Conservation (phyloP, 2,888 invertebrate species). For the Pimpla rufipes region DNA sequence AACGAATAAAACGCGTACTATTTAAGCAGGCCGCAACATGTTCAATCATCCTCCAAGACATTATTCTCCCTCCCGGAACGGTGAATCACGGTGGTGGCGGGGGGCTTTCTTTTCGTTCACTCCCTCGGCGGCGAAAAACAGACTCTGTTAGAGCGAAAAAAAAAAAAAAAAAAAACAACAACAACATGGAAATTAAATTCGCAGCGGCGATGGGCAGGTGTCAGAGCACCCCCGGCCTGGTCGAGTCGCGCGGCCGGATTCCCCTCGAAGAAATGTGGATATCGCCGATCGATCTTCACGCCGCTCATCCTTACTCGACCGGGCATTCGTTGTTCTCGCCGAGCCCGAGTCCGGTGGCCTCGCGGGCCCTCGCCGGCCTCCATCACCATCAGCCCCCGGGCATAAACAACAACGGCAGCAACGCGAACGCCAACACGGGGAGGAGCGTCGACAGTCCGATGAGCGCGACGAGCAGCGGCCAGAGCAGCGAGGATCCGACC, state of each 20-base stretch:
- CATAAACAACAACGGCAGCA: conserved; percentile 66
- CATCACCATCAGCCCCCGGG: conserved; percentile 67
- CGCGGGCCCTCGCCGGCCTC: conserved; percentile 73
- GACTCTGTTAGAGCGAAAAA: too few species aligned
- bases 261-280: conserved; percentile 95
- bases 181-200: conserved; percentile 74
- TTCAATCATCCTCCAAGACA: neutral
- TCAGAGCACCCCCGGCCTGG: conserved; percentile 97
- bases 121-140: too few species aligned
- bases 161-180: conserved; percentile 21
- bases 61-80: neutral
- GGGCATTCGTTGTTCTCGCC: conserved; percentile 82
- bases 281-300: conserved; percentile 86
- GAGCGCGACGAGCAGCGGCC: conserved; percentile 83
- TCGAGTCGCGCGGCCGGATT: conserved; percentile 96
- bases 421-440: conserved; percentile 72
- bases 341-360: conserved; percentile 81
- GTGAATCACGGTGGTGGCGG: conserved; percentile 6
- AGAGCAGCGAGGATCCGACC: conserved; percentile 83
- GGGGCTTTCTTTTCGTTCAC: neutral
- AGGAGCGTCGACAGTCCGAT: conserved; percentile 82
- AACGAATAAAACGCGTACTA: neutral
- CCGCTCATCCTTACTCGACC: conserved; percentile 75
- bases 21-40: neutral
- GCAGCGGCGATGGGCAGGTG: conserved; percentile 97